These are phyloP conservation scores for Copidosoma aretas DNA, from an alignment of 2,888 invertebrate species.

Conservation along the genomic window DNA sequence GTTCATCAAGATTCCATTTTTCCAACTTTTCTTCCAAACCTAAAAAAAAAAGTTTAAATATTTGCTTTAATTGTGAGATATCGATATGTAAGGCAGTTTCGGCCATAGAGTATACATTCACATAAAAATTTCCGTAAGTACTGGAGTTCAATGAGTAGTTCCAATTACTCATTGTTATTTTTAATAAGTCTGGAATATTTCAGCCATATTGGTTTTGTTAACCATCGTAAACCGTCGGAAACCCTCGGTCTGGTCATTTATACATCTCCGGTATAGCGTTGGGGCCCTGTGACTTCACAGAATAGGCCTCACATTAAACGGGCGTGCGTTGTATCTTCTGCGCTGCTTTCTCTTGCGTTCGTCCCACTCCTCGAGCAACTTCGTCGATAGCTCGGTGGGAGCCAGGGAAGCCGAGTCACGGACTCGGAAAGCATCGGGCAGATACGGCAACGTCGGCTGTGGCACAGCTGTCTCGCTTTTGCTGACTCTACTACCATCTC, in stretches of 20 bases:
- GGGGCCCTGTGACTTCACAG: slow-evolving; percentile 32
- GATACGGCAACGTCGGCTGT: neutral
- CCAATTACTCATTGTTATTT: no score
- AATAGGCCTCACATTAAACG: slow-evolving; percentile 13
- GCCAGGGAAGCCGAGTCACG: slow-evolving; percentile 15
- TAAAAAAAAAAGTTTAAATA: no score
- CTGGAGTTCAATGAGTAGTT: no score
- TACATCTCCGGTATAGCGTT: slow-evolving; percentile 4
- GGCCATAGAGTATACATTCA: no score
- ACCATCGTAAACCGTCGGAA: slow-evolving; percentile 27
- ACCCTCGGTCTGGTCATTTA: slow-evolving; percentile 20
- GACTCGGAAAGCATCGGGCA: slow-evolving; percentile 6
- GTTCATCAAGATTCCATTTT: no score
- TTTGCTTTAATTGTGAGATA: no score
- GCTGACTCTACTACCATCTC: slow-evolving; percentile 11
- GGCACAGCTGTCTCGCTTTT: neutral
- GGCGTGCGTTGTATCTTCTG: neutral
- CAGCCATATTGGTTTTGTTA: slow-evolving; percentile 24
- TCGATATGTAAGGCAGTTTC: no score
- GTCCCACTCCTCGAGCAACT: slow-evolving; percentile 3
- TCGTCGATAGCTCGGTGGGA: slow-evolving; percentile 26
- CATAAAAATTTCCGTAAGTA: no score
- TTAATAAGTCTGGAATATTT: slow-evolving; percentile 5
- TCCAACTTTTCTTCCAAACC: no score
- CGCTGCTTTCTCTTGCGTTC: slow-evolving; percentile 1